Base-by-base conservation (phyloP, 2,797 vertebrate genomes). In the Knipowitschia caucasica region DNA sequence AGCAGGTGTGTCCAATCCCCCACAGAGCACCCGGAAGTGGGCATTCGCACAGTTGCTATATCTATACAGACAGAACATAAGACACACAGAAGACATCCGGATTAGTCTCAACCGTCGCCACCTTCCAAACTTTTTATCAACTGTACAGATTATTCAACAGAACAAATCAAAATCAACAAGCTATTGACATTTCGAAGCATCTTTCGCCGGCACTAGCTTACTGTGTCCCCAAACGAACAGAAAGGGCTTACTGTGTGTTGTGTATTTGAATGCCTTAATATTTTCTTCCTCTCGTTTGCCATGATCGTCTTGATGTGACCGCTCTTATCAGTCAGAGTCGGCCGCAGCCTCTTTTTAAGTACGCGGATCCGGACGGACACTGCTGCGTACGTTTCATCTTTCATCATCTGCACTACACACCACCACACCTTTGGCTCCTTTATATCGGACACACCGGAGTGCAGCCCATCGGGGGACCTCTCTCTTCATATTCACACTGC, bases 321-420 rank as follows among this genome's bases (percentile, higher is more conserved):
- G 44, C 43, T 60, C 77, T 82, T 78, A 87, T 86, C 83, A 71
- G 49, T 44, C 31, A 45, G 53, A 75, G 80, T 63, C 71, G 29
- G 63, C 70, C 43, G 56, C 68, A 35, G 58, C 56, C 73, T 75
- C 65, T 73, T 78, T 78, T 71, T 68, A 79, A 79, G 73, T 82
- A 73, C 62, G 58, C 56, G 62, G 60, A 73, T 63, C 69, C 29
- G 69, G 63, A 60, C 29, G 69, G 63, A 60, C 55, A 62, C 79
- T 68, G 75, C 77, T 75, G 78, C 70, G 80, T 71, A 73, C 67
- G 23, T 73, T 66, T 81, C 67, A 75, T 80, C 68, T 69, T 52
- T 38, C 49, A 49, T 64, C 30, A 71, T 64, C 47, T 72, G 1
- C 70, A 56, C 62, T 54, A 59, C 71, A 74, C 14, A 66, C 69